Base-by-base conservation (phyloP, 2,113 vertebrate species). In the Cacatua alba region DNA sequence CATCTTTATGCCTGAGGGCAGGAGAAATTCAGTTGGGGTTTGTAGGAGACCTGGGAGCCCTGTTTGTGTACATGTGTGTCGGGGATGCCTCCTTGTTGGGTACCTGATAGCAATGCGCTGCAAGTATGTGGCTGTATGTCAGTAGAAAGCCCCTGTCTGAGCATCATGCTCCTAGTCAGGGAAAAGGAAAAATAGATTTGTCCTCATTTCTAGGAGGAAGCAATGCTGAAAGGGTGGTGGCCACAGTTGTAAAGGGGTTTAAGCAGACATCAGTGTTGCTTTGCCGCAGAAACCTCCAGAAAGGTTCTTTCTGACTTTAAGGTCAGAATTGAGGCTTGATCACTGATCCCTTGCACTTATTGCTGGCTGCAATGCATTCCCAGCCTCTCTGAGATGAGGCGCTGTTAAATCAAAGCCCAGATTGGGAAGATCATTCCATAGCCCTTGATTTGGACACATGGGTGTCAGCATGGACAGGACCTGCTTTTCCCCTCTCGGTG, bases 61-160 rank as follows among this genome's bases (percentile, higher is more conserved):
- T 89, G 51, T 20, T 8, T 74, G 25, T 18, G 64, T 43, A 65
- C 11, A 11, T 2, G 0, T 11, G 25, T 48, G 35, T 24, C 78
- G 33, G 57, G 72, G 26, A 9, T 49, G 11, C 8, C 24, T 82
- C 17, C 7, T 70, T 59, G 86, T 68, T 43, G 67, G 41, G 43
- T 46, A 11, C 20, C 17, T 1, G 2, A 2, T 33, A 3, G 2
- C 1, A 2, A 31, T 60, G 31, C 2, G 3, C 33, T 55, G 59
- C 0, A 1, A 39, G 8, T 25, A 11, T 0, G 9, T 31, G 11
- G 24, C 39, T 81, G 25, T 0, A 0, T 18, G 19, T 25, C 28
- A 19, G 29, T 33, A 24, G 37, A 53, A 83, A 70, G 6, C 28
- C 17, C 4, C 33, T 82, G 24, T 49, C 43, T 70, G 60, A 62